Percentiles rank a stretch among this genome's conserved stretches.
phyloP scores from a whole-genome alignment of 2,113 vertebrate genomes.

The Herpetotheres cachinnans region DNA sequence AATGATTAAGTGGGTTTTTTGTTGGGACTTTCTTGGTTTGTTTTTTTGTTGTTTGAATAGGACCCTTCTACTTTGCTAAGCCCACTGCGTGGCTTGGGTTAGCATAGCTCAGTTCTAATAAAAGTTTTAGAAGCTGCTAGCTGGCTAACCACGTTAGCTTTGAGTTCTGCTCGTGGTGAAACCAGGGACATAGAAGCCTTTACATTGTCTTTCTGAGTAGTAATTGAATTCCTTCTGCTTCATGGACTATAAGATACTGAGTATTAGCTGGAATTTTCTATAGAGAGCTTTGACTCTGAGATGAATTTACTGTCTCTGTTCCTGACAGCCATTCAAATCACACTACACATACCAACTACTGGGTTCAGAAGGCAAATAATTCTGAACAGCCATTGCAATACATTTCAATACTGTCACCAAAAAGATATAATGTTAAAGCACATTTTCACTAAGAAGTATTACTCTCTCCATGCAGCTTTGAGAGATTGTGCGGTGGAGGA shows the following conservation, averaged over 20 bases:
- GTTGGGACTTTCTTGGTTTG: neutral
- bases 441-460: neutral
- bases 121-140: neutral
- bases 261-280: neutral
- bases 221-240: neutral
- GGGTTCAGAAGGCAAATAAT: neutral
- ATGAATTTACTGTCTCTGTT: neutral
- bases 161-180: neutral
- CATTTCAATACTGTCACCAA: neutral
- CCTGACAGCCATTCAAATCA: neutral
- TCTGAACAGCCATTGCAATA: neutral
- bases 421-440: neutral
- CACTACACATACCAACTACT: fast-evolving
- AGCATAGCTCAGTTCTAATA: neutral
- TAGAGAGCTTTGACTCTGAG: neutral
- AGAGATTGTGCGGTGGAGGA: fast-evolving
- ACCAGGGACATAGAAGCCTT: neutral
- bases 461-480: neutral
- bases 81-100: neutral
- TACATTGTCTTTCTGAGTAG: neutral
- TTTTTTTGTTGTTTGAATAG: neutral
- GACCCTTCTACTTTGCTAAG: neutral
- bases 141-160: fast-evolving
- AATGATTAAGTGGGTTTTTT: neutral
- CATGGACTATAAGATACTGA: neutral